Conservation (phyloP, 2,113 vertebrate species). For the Prochilodus magdalenae region DNA sequence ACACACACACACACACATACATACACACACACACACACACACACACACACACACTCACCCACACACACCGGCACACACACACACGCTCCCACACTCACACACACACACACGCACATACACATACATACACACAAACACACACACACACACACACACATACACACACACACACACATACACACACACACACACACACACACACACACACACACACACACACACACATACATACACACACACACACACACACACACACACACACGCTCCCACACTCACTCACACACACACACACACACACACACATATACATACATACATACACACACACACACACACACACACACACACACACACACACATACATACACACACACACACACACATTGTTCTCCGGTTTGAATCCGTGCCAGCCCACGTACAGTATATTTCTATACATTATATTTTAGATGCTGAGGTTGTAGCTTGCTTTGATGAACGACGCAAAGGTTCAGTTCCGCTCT, state of each 20-base stretch:
- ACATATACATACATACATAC: no score
- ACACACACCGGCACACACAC: slow-evolving; percentile 28
- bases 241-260: slow-evolving; percentile 23
- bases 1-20: slow-evolving; percentile 16
- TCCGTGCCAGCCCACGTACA: slow-evolving; percentile 14
- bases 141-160: no score
- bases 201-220: no score
- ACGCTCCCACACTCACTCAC: slow-evolving; percentile 15
- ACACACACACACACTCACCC: slow-evolving; percentile 6
- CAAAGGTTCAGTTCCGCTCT: slow-evolving; percentile 18
- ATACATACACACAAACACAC: slow-evolving; percentile 16
- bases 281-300: neutral
- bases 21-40: slow-evolving; percentile 24
- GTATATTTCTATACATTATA: slow-evolving; percentile 33
- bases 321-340: neutral
- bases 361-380: slow-evolving; percentile 23
- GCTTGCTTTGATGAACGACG: slow-evolving; percentile 45
- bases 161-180: slow-evolving; percentile 11
- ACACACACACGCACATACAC: slow-evolving; percentile 11
- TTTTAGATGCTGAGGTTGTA: slow-evolving; percentile 41
- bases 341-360: slow-evolving; percentile 10
- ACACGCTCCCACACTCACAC: no score
- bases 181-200: slow-evolving; percentile 30
- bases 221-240: slow-evolving; percentile 20
- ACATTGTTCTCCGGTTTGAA: neutral